These are phyloP conservation scores for Arvicanthis niloticus DNA, from an alignment of 2,113 vertebrate genomes.

Conservation along the genomic window DNA sequence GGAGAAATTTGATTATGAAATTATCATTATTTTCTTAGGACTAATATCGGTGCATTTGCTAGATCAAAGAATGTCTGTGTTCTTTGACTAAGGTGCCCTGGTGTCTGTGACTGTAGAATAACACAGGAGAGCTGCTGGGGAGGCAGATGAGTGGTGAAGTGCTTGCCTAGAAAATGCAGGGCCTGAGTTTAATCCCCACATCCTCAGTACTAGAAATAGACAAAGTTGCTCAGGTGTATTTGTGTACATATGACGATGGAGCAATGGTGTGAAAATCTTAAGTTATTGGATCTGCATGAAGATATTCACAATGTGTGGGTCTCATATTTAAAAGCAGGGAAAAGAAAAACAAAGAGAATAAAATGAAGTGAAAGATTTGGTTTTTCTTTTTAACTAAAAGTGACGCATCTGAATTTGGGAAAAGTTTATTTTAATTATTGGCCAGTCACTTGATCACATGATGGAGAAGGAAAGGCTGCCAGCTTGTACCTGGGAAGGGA, in stretches of 20 bases:
- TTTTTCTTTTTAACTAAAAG: neutral
- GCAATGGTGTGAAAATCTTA: neutral
- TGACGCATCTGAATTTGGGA: neutral
- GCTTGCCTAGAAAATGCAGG: neutral
- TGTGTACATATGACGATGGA: neutral
- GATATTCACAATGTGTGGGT: neutral
- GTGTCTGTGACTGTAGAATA: neutral
- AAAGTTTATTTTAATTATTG: neutral
- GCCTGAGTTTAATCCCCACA: neutral
- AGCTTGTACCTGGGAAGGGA: neutral
- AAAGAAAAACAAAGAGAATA: neutral
- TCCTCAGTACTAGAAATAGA: neutral
- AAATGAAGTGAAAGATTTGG: neutral
- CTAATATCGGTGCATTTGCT: neutral
- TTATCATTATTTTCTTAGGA: conserved; percentile 11
- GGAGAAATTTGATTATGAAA: neutral
- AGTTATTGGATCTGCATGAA: neutral
- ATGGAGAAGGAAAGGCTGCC: neutral
- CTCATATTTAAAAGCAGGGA: neutral
- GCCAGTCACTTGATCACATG: neutral
- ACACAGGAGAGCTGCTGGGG: neutral
- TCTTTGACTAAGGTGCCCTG: neutral
- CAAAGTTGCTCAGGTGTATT: too few species aligned
- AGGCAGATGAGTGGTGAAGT: neutral
- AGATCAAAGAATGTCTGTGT: neutral